phyloP scores from a whole-genome alignment of 2,888 invertebrate genomes.

The Petrophora chlorosata region DNA sequence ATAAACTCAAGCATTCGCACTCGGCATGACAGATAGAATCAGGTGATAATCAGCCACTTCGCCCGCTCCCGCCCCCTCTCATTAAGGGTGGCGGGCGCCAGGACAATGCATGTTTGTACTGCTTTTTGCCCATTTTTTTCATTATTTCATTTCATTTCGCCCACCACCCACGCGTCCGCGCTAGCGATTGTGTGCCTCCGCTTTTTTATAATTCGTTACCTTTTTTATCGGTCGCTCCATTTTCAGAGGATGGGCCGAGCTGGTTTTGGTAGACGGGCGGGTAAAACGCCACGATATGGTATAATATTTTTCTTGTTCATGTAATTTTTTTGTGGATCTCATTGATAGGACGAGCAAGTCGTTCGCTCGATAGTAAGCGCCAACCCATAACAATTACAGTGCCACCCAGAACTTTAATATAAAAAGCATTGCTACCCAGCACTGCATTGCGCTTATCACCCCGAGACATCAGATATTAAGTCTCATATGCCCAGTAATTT shows the following conservation, averaged over 20 bases:
- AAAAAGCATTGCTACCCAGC: too few species aligned
- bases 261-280: conserved; percentile 54
- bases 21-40: conserved; percentile 65
- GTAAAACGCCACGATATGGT: conserved; percentile 39
- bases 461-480: too few species aligned
- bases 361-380: too few species aligned
- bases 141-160: conserved; percentile 84
- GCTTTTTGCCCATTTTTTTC: conserved; percentile 84
- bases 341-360: neutral
- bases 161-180: conserved; percentile 81
- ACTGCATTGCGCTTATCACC: too few species aligned
- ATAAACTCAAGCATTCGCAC: conserved; percentile 12
- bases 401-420: too few species aligned
- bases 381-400: too few species aligned
- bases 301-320: neutral
- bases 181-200: conserved; percentile 81
- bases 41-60: conserved; percentile 81
- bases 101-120: conserved; percentile 84
- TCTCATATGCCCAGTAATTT: too few species aligned
- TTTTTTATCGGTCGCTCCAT: conserved; percentile 84
- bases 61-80: conserved; percentile 64
- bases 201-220: conserved; percentile 84
- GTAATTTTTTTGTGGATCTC: neutral
- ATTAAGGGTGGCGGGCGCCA: conserved; percentile 73
- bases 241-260: conserved; percentile 78